Conservation (phyloP, 2,888 invertebrate genomes). For the Troides helena region DNA sequence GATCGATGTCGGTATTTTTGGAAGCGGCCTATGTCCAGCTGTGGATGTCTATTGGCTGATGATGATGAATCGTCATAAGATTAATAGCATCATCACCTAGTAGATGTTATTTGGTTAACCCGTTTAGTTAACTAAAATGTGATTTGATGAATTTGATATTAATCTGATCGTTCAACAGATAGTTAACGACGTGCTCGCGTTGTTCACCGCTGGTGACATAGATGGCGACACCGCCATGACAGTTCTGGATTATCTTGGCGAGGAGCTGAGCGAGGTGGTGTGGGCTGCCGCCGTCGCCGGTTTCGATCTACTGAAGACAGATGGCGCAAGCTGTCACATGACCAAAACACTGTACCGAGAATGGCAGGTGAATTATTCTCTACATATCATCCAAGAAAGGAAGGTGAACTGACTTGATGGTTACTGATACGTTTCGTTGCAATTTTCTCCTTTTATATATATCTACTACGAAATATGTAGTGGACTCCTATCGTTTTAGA, state of each 20-base stretch:
- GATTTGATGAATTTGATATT: too few species aligned
- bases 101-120: too few species aligned
- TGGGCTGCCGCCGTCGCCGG: slow-evolving; percentile 64
- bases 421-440: neutral
- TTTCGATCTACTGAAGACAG: slow-evolving; percentile 54
- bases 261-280: slow-evolving; percentile 55
- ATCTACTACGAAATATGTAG: too few species aligned
- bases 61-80: too few species aligned
- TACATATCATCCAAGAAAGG: neutral
- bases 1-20: too few species aligned
- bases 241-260: slow-evolving; percentile 57
- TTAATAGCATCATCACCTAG: too few species aligned
- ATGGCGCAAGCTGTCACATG: slow-evolving; percentile 53
- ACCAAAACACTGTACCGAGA: slow-evolving; percentile 57
- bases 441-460: neutral
- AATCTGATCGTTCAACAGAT: slow-evolving; percentile 46
- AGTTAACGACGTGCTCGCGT: slow-evolving; percentile 67
- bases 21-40: too few species aligned
- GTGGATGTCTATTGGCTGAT: too few species aligned
- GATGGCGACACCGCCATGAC: slow-evolving; percentile 50
- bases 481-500: too few species aligned
- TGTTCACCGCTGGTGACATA: slow-evolving; percentile 63
- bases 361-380: slow-evolving; percentile 56
- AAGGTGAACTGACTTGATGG: neutral
- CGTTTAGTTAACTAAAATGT: too few species aligned